Evolutionary conservation across 2,797 vertebrate genomes (phyloP).

Genomic region (Leucoraja ocellata): DNA sequence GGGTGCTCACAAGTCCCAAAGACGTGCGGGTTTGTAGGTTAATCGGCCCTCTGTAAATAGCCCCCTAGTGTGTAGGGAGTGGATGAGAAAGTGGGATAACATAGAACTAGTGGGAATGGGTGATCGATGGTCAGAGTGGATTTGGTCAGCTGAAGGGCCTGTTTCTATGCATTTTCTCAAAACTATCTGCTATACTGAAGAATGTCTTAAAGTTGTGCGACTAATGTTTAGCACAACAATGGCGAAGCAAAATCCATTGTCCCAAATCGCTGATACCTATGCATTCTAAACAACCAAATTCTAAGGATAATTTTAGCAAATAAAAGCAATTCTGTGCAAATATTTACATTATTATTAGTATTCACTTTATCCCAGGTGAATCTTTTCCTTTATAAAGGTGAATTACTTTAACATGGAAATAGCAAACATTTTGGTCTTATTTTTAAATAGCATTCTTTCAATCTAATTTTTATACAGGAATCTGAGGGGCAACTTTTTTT

Average conservation of each 20-base stretch:
- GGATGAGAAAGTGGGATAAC: no score
- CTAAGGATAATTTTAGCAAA: neutral
- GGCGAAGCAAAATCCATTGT: neutral
- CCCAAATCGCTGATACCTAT: neutral
- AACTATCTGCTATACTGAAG: neutral
- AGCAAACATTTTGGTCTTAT: neutral
- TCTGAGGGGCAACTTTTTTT: no score
- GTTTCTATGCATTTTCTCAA: no score
- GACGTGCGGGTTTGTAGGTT: no score
- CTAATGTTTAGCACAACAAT: neutral
- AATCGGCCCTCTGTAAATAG: no score
- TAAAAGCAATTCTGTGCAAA: constrained; percentile 11
- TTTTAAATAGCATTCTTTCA: neutral
- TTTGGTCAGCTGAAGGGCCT: no score
- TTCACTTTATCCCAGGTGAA: neutral
- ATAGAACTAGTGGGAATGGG: no score
- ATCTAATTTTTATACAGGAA: neutral
- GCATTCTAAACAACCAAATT: neutral
- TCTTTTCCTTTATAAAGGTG: neutral
- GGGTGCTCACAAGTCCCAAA: no score
- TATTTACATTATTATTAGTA: neutral
- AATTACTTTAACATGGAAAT: neutral
- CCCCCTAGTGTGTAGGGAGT: no score
- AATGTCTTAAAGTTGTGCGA: neutral
- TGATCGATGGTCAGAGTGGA: no score